Percentiles rank a stretch among this genome's conserved stretches.
Evolutionary conservation across 2,797 vertebrate species (phyloP).

Genomic region (Carcharodon carcharias): DNA sequence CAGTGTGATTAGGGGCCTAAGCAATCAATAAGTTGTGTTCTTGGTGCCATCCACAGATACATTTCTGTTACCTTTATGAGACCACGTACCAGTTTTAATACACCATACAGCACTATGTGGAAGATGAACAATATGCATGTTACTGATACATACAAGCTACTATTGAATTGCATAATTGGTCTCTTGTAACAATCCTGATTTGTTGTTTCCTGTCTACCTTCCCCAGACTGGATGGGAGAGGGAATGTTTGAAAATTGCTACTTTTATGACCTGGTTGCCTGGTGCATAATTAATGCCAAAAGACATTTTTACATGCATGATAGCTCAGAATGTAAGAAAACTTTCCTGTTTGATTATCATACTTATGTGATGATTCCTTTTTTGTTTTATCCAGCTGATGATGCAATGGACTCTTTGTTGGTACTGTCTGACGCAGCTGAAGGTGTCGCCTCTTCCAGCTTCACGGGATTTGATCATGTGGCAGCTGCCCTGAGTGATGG

Average conservation of each 20-base stretch:
- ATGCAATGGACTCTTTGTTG: conserved; percentile 87
- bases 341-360: not conserved
- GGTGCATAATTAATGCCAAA: not conserved
- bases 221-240: not conserved
- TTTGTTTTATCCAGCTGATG: conserved; percentile 70
- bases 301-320: not conserved
- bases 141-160: not conserved
- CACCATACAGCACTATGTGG: not conserved
- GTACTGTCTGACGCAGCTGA: conserved; percentile 80
- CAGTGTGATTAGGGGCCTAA: too few relatives aligned
- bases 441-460: conserved; percentile 49
- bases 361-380: conserved; percentile 38
- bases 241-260: not conserved
- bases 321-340: not conserved
- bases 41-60: not conserved
- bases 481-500: conserved; percentile 56
- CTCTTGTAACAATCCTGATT: not conserved
- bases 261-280: not conserved
- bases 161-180: not conserved
- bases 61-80: not conserved
- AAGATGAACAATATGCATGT: not conserved
- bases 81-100: not conserved
- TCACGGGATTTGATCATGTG: conserved; percentile 65
- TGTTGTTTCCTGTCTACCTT: not conserved
- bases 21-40: not conserved